These are phyloP conservation scores for Thunnus thynnus DNA, from an alignment of 2,113 vertebrate genomes.

Conservation along the genomic window DNA sequence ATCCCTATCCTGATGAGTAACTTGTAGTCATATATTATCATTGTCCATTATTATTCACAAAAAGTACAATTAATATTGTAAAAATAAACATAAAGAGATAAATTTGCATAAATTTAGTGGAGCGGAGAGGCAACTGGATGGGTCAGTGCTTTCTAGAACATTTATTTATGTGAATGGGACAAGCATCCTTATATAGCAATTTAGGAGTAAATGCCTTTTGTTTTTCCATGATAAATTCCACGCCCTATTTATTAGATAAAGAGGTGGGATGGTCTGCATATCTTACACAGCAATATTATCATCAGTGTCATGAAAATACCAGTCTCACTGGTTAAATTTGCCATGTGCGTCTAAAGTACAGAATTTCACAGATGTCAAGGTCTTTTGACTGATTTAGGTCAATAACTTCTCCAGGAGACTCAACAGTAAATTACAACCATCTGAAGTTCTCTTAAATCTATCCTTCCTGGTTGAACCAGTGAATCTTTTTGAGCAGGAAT, in stretches of 20 bases:
- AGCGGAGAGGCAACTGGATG: too few species aligned
- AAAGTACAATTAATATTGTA: too few species aligned
- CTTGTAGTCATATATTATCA: too few species aligned
- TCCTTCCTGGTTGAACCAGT: slow-evolving; percentile 26
- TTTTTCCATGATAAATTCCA: neutral
- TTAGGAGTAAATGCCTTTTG: too few species aligned
- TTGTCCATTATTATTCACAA: too few species aligned
- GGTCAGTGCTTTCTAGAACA: too few species aligned
- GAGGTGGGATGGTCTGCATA: slow-evolving; percentile 7
- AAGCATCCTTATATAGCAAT: too few species aligned
- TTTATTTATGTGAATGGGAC: too few species aligned
- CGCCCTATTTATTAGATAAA: slow-evolving; percentile 7
- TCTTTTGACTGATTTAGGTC: slow-evolving; percentile 31
- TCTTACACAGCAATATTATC: slow-evolving; percentile 4
- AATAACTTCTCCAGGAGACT: slow-evolving; percentile 19
- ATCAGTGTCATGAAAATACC: neutral
- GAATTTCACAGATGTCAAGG: neutral
- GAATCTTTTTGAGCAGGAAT: slow-evolving; percentile 24
- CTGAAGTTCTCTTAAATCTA: slow-evolving; percentile 15
- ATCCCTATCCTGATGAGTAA: too few species aligned
- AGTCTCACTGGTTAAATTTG: neutral
- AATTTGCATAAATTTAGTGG: too few species aligned
- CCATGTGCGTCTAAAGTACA: neutral
- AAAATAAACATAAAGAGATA: too few species aligned
- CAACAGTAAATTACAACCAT: slow-evolving; percentile 15